phyloP scores from a whole-genome alignment of 92 coral and sea anemone species.

The Bergia puertoricense region DNA sequence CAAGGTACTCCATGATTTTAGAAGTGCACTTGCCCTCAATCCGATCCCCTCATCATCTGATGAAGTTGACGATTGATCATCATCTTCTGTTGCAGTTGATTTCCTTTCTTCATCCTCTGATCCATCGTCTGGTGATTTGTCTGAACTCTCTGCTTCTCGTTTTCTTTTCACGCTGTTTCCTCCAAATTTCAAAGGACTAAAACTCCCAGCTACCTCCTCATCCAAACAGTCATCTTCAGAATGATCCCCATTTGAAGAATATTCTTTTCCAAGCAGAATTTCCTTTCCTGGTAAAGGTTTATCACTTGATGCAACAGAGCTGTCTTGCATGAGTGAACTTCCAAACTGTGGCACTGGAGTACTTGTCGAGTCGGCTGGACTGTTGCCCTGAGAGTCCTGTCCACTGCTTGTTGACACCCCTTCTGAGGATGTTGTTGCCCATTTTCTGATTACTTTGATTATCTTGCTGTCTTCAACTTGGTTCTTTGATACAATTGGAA shows the following conservation, averaged over 20 bases:
- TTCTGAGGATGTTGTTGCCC: conserved; percentile 74
- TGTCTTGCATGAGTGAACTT: conserved; percentile 49
- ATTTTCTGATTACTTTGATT: conserved; percentile 81
- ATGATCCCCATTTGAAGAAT: conserved; percentile 59
- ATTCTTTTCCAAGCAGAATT: conserved; percentile 25
- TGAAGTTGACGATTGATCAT: conserved; percentile 54
- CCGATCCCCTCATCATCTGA: conserved; percentile 71
- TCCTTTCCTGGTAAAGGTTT: background rate
- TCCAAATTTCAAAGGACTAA: conserved; percentile 41
- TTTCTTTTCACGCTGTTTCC: conserved; percentile 33
- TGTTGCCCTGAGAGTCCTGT: conserved; percentile 69
- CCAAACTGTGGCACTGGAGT: conserved; percentile 65
- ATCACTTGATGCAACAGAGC: conserved; percentile 39
- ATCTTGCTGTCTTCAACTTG: conserved; percentile 95
- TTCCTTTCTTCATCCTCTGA: conserved; percentile 78
- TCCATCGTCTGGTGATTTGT: conserved; percentile 83
- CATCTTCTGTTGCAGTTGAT: conserved; percentile 73
- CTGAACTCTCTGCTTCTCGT: conserved; percentile 50
- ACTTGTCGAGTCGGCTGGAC: conserved; percentile 73
- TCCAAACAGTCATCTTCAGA: conserved; percentile 71
- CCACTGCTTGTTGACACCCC: conserved; percentile 84
- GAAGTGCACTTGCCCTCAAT: conserved; percentile 71
- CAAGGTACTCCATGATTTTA: conserved; percentile 86
- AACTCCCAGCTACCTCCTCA: conserved; percentile 60
- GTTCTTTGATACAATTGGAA: conserved; percentile 88